phyloP scores from a whole-genome alignment of 2,888 invertebrate genomes.

The Himalopsyche japonica region DNA sequence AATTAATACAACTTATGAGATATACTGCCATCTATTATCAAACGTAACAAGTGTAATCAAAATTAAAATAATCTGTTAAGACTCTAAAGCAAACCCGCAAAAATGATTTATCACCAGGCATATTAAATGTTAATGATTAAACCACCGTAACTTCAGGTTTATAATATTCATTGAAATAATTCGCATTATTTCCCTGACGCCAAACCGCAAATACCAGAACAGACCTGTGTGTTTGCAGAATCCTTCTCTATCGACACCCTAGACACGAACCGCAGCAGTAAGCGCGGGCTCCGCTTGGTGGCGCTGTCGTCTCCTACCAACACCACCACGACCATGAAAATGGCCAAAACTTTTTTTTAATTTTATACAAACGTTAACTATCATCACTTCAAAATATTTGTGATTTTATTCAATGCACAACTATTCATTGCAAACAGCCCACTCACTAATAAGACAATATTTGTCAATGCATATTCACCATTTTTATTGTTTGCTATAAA shows the following conservation, averaged over 20 bases:
- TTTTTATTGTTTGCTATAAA: no score
- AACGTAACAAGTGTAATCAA: no score
- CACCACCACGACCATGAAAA: slow-evolving; percentile 60
- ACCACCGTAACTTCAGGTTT: background rate
- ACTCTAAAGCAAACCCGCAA: no score
- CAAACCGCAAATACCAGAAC: slow-evolving; percentile 11
- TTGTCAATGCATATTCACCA: no score
- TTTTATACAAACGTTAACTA: slow-evolving; percentile 6
- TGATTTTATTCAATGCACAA: no score
- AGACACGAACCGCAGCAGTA: slow-evolving; percentile 54
- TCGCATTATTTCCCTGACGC: slow-evolving; percentile 14
- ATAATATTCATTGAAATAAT: background rate
- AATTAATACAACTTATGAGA: no score
- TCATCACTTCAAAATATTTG: slow-evolving; percentile 7
- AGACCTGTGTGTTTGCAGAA: slow-evolving; percentile 28
- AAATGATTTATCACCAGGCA: background rate
- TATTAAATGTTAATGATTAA: background rate
- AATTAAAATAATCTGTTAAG: no score
- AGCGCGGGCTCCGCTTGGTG: slow-evolving; percentile 62
- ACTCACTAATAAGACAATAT: no score
- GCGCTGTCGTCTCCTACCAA: slow-evolving; percentile 59
- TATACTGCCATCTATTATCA: no score
- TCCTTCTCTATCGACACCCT: slow-evolving; percentile 45
- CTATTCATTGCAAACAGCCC: no score
- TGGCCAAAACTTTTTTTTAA: slow-evolving; percentile 19